Percentiles rank a stretch among this genome's conserved stretches.
These are phyloP conservation scores for Prosopocoilus inquinatus DNA, from an alignment of 2,888 invertebrate genomes.

Conservation along the genomic window DNA sequence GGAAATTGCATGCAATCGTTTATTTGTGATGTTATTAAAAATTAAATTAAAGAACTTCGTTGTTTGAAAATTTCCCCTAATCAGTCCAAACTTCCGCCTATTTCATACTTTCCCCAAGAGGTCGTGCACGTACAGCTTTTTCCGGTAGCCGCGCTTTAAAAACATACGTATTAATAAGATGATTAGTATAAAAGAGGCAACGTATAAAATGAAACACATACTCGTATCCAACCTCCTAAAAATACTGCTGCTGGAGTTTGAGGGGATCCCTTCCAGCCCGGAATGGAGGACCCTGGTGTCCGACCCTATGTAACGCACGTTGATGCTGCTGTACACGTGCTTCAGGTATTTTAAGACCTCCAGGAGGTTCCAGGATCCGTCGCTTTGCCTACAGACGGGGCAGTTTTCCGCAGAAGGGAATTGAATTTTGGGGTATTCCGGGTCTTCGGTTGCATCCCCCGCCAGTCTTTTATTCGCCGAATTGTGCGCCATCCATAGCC, in stretches of 20 bases:
- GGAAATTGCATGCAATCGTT: no score
- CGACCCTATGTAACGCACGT: conserved; percentile 52
- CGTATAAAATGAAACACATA: conserved; percentile 49
- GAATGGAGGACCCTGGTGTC: conserved; percentile 44
- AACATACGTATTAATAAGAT: conserved; percentile 65
- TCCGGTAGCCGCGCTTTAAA: conserved; percentile 69
- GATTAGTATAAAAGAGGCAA: conserved; percentile 71
- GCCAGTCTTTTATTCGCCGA: conserved; percentile 85
- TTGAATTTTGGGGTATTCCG: conserved; percentile 81
- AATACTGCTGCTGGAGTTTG: conserved; percentile 8
- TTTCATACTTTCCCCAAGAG: conserved; percentile 68
- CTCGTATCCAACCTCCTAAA: conserved; percentile 44
- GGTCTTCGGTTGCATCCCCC: conserved; percentile 88
- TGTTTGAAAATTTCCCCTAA: neutral
- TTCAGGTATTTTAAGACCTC: conserved; percentile 65
- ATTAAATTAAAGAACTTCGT: neutral
- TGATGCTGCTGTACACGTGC: conserved; percentile 53
- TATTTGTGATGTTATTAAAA: neutral
- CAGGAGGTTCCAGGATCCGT: conserved; percentile 61
- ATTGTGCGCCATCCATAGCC: conserved; percentile 95
- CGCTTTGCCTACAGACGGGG: conserved; percentile 60
- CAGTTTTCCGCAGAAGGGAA: conserved; percentile 74
- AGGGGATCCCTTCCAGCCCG: conserved; percentile 28
- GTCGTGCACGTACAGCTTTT: conserved; percentile 71
- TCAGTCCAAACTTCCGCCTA: neutral